Conservation (phyloP, 30 jellyfish, hydroid and myxozoan species). For the Mastigias papua region DNA sequence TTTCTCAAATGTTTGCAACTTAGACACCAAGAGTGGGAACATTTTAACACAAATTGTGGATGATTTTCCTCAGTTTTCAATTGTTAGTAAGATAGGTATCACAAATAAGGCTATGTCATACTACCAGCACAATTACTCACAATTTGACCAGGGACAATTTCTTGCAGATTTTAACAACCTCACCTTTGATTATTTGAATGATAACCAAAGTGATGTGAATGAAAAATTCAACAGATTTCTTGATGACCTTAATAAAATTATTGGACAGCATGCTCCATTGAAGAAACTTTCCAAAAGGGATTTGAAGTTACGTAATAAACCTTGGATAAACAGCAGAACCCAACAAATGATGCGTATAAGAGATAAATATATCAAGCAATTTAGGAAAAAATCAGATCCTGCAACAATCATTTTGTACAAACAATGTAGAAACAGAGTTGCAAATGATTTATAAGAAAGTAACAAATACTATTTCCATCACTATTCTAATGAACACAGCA, state of each 20-base stretch:
- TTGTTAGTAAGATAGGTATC: slow-evolving; percentile 11
- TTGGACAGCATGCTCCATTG: slow-evolving; percentile 49
- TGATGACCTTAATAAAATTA: slow-evolving; percentile 23
- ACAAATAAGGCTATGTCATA: slow-evolving; percentile 6
- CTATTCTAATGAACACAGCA: slow-evolving; percentile 19
- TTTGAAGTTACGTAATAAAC: slow-evolving; percentile 30
- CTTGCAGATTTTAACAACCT: slow-evolving; percentile 26
- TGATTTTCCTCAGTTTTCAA: slow-evolving; percentile 35
- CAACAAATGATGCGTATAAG: slow-evolving; percentile 30
- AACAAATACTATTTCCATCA: slow-evolving; percentile 39
- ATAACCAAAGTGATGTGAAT: background rate
- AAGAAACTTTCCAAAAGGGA: slow-evolving; percentile 44
- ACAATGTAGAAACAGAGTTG: slow-evolving; percentile 41
- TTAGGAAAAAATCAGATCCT: slow-evolving; percentile 26
- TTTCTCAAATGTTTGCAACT: slow-evolving; percentile 49
- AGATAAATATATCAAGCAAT: background rate
- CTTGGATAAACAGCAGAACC: slow-evolving; percentile 55
- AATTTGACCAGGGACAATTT: slow-evolving; percentile 14
- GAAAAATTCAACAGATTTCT: slow-evolving; percentile 29
- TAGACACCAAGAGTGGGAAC: slow-evolving; percentile 63
- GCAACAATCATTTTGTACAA: slow-evolving; percentile 29
- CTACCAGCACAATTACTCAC: slow-evolving; percentile 26
- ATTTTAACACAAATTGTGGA: slow-evolving; percentile 44
- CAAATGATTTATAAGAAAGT: slow-evolving; percentile 47
- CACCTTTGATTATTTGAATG: slow-evolving; percentile 9